phyloP scores from a whole-genome alignment of 30 jellyfish, hydroid and myxozoan species.

The Pseudorhiza aurosa region DNA sequence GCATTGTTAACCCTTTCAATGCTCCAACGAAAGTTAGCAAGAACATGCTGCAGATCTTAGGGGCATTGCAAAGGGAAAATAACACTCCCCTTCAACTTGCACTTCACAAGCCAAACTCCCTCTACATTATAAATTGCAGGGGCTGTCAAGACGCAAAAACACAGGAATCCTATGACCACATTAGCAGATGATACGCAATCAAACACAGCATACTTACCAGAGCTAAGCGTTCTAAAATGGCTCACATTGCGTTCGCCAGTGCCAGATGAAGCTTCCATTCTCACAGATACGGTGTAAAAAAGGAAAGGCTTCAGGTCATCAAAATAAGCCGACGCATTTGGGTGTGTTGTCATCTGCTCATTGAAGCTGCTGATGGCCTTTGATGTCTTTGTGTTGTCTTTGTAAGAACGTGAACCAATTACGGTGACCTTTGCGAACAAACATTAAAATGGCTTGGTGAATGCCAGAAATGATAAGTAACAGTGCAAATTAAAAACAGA shows the following conservation, averaged over 20 bases:
- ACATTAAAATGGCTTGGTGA: too few relatives aligned
- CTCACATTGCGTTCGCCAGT: conserved; percentile 30
- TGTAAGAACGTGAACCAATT: conserved; percentile 38
- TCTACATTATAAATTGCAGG: too few relatives aligned
- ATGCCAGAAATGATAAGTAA: too few relatives aligned
- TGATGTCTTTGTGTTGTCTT: conserved; percentile 7
- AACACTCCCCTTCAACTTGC: too few relatives aligned
- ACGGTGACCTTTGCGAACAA: conserved; percentile 1
- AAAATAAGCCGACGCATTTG: conserved; percentile 26
- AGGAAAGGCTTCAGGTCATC: conserved; percentile 45
- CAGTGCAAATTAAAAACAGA: too few relatives aligned
- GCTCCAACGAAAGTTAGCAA: too few relatives aligned
- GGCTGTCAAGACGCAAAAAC: too few relatives aligned
- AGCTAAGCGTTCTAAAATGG: conserved; percentile 22
- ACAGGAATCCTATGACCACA: too few relatives aligned
- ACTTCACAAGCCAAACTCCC: too few relatives aligned
- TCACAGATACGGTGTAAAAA: conserved; percentile 33
- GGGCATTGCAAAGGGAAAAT: too few relatives aligned
- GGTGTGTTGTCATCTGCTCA: conserved; percentile 6
- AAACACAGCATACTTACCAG: conserved; percentile 30
- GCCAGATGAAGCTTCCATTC: conserved; percentile 51
- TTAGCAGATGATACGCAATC: background rate
- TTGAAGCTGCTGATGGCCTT: conserved; percentile 26
- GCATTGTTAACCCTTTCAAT: too few relatives aligned
- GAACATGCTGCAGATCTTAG: too few relatives aligned